Evolutionary conservation across 2,113 vertebrate species (phyloP).

Genomic region (Mixornis gularis): DNA sequence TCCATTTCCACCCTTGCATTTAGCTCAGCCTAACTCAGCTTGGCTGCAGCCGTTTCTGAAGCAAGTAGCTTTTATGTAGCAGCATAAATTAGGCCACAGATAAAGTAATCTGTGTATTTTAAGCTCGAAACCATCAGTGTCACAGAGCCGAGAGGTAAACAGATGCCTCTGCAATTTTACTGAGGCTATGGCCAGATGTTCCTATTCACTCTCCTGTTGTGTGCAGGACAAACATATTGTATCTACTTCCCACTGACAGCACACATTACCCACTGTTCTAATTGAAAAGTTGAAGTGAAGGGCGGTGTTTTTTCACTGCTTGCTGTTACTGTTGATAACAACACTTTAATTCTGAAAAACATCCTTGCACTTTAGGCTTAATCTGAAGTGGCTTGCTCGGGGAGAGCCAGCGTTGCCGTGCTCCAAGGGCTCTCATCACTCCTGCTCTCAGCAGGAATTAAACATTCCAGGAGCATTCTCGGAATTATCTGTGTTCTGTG

Average conservation of each 20-base stretch:
- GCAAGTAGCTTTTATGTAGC: conserved; percentile 65
- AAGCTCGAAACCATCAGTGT: conserved; percentile 87
- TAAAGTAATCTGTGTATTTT: conserved; percentile 76
- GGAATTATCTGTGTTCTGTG: background rate
- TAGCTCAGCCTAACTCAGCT: conserved; percentile 28
- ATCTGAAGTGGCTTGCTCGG: conserved; percentile 18
- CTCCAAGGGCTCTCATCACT: background rate
- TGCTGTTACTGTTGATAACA: conserved; percentile 47
- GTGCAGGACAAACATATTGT: conserved; percentile 79
- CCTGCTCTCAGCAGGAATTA: background rate
- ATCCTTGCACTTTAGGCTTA: conserved; percentile 26
- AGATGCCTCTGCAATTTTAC: conserved; percentile 83
- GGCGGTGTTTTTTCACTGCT: conserved; percentile 66
- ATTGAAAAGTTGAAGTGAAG: conserved; percentile 73
- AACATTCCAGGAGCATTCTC: background rate
- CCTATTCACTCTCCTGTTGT: conserved; percentile 68
- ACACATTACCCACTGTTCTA: conserved; percentile 74
- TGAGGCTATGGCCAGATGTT: conserved; percentile 82
- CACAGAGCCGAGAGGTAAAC: conserved; percentile 85
- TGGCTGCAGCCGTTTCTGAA: conserved; percentile 58
- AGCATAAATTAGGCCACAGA: conserved; percentile 85
- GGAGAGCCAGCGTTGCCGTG: background rate
- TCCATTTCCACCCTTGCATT: conserved; percentile 14
- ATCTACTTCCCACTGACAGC: conserved; percentile 77
- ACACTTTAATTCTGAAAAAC: conserved; percentile 64